A percentile compares a stretch with the other conserved stretches of the same genome.
phyloP scores from a whole-genome alignment of 2,888 invertebrate genomes.

The Apodemia zela region DNA sequence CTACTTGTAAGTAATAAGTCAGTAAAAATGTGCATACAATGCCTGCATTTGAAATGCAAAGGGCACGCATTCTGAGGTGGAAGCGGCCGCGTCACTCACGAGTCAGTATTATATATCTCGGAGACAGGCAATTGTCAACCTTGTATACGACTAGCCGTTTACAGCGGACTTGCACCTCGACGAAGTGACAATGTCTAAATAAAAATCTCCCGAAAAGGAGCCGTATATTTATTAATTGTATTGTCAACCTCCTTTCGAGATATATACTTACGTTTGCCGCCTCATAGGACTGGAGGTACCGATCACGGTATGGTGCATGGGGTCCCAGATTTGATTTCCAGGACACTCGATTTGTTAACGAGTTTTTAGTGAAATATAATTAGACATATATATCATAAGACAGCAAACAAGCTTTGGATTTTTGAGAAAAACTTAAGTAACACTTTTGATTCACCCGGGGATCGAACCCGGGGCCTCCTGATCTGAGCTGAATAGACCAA shows the following conservation, averaged over 20 bases:
- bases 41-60: conserved; percentile 77
- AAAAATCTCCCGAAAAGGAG: conserved; percentile 9
- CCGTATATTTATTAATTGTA: conserved; percentile 7
- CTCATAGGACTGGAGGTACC: too few relatives aligned
- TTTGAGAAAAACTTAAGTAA: too few relatives aligned
- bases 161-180: background rate
- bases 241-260: background rate
- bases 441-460: too few relatives aligned
- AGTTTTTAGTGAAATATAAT: too few relatives aligned
- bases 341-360: too few relatives aligned
- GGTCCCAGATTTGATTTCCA: too few relatives aligned
- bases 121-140: conserved; percentile 33
- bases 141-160: conserved; percentile 4
- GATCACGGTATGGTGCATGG: too few relatives aligned
- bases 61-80: conserved; percentile 57
- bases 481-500: too few relatives aligned
- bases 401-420: too few relatives aligned
- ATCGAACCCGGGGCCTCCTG: too few relatives aligned
- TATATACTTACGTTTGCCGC: too few relatives aligned
- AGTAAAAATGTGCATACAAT: conserved; percentile 80
- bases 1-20: conserved; percentile 71
- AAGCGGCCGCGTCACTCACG: conserved; percentile 50
- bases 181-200: conserved; percentile 15
- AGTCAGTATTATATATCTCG: conserved; percentile 44
- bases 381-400: too few relatives aligned